Percentiles rank a stretch among this genome's conserved stretches.
Evolutionary conservation across 2,888 invertebrate genomes (phyloP).

Genomic region (Chrysina gloriosa): DNA sequence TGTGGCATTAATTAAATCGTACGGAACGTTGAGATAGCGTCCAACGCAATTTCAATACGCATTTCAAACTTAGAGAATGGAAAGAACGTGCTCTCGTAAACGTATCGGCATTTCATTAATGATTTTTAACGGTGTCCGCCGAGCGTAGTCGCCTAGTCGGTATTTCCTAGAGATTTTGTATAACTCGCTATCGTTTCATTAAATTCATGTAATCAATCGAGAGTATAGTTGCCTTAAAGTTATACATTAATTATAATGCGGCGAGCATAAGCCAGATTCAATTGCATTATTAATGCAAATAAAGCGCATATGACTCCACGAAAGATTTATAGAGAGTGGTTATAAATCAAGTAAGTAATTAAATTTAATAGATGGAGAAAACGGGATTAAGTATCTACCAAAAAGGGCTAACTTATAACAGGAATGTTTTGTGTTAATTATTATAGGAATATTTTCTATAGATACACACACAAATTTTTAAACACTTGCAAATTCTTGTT

Average conservation of each 20-base stretch:
- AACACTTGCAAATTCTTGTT: no score
- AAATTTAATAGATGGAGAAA: no score
- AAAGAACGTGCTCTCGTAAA: neutral
- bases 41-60: neutral
- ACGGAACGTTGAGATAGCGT: neutral
- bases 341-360: no score
- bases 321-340: no score
- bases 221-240: neutral
- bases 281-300: no score
- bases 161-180: neutral
- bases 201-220: neutral
- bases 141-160: neutral
- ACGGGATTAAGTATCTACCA: no score
- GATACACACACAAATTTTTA: no score
- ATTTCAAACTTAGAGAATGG: neutral
- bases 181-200: neutral
- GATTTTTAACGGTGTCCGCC: neutral
- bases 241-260: neutral
- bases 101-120: slow-evolving; percentile 1
- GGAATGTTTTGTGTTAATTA: no score
- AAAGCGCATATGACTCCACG: no score
- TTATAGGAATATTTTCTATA: no score
- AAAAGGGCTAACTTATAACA: no score
- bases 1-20: no score
- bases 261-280: neutral